Percentiles rank a stretch among this genome's conserved stretches.
Evolutionary conservation across 1,140 invertebrate species (phyloP).

Genomic region (Apis cerana): DNA sequence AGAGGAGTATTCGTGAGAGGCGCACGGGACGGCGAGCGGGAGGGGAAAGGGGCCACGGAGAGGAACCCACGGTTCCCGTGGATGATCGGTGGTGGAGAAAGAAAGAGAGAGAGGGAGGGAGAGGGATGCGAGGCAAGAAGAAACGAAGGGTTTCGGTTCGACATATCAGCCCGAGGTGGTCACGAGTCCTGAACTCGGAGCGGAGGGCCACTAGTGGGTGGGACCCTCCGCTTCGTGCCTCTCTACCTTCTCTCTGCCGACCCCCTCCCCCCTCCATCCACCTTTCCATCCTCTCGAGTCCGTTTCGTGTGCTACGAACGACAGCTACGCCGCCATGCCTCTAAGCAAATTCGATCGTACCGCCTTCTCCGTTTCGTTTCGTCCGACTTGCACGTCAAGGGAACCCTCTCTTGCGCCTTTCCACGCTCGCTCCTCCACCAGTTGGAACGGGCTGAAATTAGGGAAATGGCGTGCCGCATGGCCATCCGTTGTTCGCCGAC

Average conservation of each 20-base stretch:
- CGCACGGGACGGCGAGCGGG: constrained; percentile 53
- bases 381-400: background rate
- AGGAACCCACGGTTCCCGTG: constrained; percentile 53
- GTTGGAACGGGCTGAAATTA: no score
- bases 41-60: constrained; percentile 37
- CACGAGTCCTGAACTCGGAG: constrained; percentile 74
- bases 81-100: constrained; percentile 53
- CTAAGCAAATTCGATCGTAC: constrained; percentile 27
- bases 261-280: constrained; percentile 40
- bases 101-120: constrained; percentile 53
- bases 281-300: constrained; percentile 14
- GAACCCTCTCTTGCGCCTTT: background rate
- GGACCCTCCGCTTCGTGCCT: constrained; percentile 74
- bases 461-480: no score
- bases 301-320: constrained; percentile 47
- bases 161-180: constrained; percentile 81
- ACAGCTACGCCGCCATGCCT: constrained; percentile 40
- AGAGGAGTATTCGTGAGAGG: constrained; percentile 78
- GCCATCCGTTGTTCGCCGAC: no score
- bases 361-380: constrained; percentile 22
- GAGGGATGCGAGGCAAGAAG: constrained; percentile 64
- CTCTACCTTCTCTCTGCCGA: constrained; percentile 29
- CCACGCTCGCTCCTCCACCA: no score
- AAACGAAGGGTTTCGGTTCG: constrained; percentile 77
- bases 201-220: constrained; percentile 76